Evolutionary conservation across 2,888 invertebrate genomes (phyloP).

Genomic region (Deroplatys truncata): DNA sequence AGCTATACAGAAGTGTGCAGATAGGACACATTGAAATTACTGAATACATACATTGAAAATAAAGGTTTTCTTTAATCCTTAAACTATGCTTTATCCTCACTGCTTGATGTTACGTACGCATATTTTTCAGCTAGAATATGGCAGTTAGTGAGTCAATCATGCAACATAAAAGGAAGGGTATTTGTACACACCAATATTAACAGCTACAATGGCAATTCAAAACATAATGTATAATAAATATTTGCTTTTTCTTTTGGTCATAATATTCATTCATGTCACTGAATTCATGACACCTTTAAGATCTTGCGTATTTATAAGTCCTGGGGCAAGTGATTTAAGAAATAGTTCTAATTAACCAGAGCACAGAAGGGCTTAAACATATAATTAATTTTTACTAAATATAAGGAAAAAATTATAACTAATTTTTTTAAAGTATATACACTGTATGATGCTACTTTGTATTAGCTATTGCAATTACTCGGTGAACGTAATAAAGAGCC

Average conservation of each 20-base stretch:
- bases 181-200: background rate
- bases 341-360: background rate
- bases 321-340: background rate
- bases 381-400: background rate
- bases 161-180: conserved; percentile 12
- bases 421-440: too few relatives aligned
- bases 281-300: background rate
- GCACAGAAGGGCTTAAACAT: background rate
- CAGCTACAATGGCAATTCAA: background rate
- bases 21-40: too few relatives aligned
- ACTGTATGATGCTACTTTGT: too few relatives aligned
- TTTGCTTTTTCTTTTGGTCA: background rate
- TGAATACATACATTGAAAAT: too few relatives aligned
- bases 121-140: background rate
- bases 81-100: too few relatives aligned
- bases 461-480: too few relatives aligned
- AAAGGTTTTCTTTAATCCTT: too few relatives aligned
- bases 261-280: background rate
- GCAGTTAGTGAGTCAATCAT: conserved; percentile 3
- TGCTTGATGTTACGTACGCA: background rate
- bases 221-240: background rate
- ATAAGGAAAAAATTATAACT: too few relatives aligned
- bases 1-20: too few relatives aligned
- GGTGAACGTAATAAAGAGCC: too few relatives aligned
- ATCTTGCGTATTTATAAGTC: too few relatives aligned